These are phyloP conservation scores for Drosophila mercatorum DNA, from an alignment of 2,888 invertebrate genomes.

Conservation along the genomic window DNA sequence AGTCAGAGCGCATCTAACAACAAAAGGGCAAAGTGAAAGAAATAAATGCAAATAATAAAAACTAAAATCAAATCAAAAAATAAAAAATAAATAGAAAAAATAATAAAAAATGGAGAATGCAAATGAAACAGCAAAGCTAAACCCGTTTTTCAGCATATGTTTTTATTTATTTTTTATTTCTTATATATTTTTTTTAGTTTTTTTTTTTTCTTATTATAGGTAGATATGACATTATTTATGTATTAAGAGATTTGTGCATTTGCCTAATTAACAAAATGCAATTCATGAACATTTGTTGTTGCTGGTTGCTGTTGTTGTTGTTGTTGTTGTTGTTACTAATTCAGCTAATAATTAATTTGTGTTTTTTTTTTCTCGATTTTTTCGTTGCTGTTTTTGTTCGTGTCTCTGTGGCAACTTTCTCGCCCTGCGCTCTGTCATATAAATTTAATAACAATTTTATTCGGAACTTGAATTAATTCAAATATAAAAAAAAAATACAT, in stretches of 20 bases:
- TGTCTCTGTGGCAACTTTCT: conserved; percentile 19
- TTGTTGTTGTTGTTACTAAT: conserved; percentile 1
- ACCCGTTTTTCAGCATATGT: conserved; percentile 8
- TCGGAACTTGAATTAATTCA: background rate
- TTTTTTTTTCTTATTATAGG: background rate
- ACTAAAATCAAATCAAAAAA: conserved; percentile 1
- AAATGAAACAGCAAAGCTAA: conserved; percentile 1
- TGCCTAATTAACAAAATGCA: conserved; percentile 35
- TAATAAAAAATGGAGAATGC: background rate
- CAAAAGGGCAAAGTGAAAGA: conserved; percentile 50
- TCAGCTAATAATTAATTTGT: conserved; percentile 15
- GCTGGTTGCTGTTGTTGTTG: background rate
- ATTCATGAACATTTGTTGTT: background rate
- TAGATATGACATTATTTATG: conserved; percentile 28
- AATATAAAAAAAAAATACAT: background rate
- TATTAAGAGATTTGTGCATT: conserved; percentile 29
- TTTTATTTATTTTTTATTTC: background rate
- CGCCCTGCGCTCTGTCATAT: background rate
- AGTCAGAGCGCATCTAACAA: conserved; percentile 19
- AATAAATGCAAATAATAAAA: conserved; percentile 27
- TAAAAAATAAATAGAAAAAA: background rate
- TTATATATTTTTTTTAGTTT: too few species aligned
- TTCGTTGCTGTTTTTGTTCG: too few species aligned
- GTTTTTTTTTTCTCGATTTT: background rate
- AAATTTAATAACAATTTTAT: background rate